Base-by-base conservation (phyloP, 2,888 invertebrate species). In the Lysandra coridon region DNA sequence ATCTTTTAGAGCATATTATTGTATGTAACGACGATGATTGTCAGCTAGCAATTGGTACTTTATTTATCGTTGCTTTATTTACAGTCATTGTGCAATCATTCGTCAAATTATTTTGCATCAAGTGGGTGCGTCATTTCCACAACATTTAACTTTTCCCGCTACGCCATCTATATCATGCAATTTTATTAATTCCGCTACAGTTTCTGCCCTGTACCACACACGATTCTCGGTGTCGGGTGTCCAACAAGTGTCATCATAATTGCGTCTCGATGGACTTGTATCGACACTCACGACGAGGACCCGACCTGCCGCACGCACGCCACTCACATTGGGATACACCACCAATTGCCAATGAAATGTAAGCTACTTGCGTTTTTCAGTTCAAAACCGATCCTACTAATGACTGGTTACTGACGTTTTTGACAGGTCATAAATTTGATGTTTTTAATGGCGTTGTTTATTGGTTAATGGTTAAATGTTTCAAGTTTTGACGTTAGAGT, bases 241-340 rank as follows among this genome's bases (percentile, higher is more conserved):
- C 89, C 83, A 86, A 88, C 88, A 87, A 89, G 86, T 86, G 85
- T 86, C 89, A 88, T 88, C 86, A 87, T 87, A 88, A 88, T 86
- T 87, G 87, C 86, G 87, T 87, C 84, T 87, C 83, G 85, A 83
- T 84, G 83, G 86, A 87, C 86, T 87, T 87, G 86, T 86, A 88
- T 88, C 86, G 89, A 87, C 88, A 89, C 44, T 33, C 79, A 12
- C 17, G 76, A 53, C 75, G 53, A 30, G 49, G 12, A 17, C 69
- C 33, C 69, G 69, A 69, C 69, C 69, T 69, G 69, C 14, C 69
- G 14, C 69, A 69, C 33, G 33, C 69, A 69, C 69, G 64, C 64
- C 62, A 62, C 23, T 62, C 62, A 64, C 30, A 30, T 30, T 23
- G 23, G 0, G 12, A 69, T 37, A 69, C 33, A 69, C 3, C 23